These are phyloP conservation scores for Crematogaster levior DNA, from an alignment of 2,888 invertebrate species.

Conservation along the genomic window DNA sequence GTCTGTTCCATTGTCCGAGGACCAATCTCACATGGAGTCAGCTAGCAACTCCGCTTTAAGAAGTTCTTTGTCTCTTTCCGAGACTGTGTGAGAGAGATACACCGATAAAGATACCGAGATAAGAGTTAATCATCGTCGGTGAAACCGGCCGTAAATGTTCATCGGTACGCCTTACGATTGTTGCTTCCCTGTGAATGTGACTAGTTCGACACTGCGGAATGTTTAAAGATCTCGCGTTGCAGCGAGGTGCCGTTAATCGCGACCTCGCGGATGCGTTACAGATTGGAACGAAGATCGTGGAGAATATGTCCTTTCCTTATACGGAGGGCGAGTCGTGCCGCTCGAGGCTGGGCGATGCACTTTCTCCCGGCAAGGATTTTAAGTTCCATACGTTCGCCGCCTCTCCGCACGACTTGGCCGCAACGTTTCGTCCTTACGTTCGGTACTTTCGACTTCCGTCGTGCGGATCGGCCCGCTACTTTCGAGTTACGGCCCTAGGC, in stretches of 20 bases:
- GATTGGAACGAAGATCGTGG: slow-evolving; percentile 15
- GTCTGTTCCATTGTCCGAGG: slow-evolving; percentile 8
- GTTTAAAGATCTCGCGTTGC: slow-evolving; percentile 19
- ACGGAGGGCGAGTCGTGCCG: slow-evolving; percentile 44
- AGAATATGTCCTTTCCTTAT: slow-evolving; percentile 33
- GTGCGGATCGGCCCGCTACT: slow-evolving; percentile 40
- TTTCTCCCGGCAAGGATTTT: slow-evolving; percentile 58
- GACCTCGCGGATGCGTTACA: neutral
- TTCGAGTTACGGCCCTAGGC: slow-evolving; percentile 44
- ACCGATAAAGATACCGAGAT: slow-evolving; percentile 1
- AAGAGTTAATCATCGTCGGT: slow-evolving; percentile 17
- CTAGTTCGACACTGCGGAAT: slow-evolving; percentile 43
- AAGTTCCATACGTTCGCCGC: slow-evolving; percentile 36
- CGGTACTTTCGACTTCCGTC: slow-evolving; percentile 23
- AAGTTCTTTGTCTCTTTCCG: neutral
- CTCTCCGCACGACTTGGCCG: slow-evolving; percentile 17
- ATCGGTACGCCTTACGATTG: neutral
- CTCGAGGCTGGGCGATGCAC: slow-evolving; percentile 64
- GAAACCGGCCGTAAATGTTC: slow-evolving; percentile 15
- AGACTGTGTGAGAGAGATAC: no score
- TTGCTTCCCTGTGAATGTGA: slow-evolving; percentile 38
- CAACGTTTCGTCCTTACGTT: neutral
- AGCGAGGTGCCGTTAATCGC: neutral
- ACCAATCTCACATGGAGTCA: neutral
- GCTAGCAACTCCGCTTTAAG: neutral